phyloP scores from a whole-genome alignment of 1,140 invertebrate genomes.

The Leptinotarsa undecemlineata region DNA sequence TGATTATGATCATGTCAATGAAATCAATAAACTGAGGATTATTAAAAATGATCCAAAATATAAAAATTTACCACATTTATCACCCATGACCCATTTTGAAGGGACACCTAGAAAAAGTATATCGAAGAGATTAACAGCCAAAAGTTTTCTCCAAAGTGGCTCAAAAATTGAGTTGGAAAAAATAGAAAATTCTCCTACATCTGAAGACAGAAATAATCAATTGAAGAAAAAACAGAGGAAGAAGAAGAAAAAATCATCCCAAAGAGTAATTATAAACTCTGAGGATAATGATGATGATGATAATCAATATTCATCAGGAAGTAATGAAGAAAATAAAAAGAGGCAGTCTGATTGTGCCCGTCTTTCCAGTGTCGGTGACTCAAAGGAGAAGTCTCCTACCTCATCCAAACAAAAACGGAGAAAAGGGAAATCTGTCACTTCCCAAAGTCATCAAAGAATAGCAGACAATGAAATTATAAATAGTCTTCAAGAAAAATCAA shows the following conservation, averaged over 20 bases:
- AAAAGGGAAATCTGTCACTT: neutral
- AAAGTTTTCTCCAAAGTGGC: slow-evolving; percentile 19
- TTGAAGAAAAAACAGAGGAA: slow-evolving; percentile 32
- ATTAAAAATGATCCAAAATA: slow-evolving; percentile 22
- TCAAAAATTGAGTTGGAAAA: neutral
- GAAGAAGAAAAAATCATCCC: neutral
- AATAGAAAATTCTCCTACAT: neutral
- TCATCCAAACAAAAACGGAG: neutral
- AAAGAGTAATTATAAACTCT: neutral
- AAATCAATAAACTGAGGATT: neutral
- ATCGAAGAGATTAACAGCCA: slow-evolving; percentile 12
- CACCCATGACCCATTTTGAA: slow-evolving; percentile 31
- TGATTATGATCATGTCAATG: slow-evolving; percentile 38
- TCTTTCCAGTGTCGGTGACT: neutral
- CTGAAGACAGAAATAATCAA: neutral
- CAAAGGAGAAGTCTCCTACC: neutral
- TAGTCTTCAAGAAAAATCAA: slow-evolving; percentile 9
- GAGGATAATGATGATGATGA: slow-evolving; percentile 7
- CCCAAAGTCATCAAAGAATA: neutral
- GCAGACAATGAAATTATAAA: neutral
- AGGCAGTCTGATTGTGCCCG: neutral
- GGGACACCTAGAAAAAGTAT: neutral
- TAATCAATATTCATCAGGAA: slow-evolving; percentile 15
- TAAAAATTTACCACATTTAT: slow-evolving; percentile 42
- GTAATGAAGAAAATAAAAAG: slow-evolving; percentile 25